Evolutionary conservation across 2,888 invertebrate genomes (phyloP).

Genomic region (Rhyacophila evoluta): DNA sequence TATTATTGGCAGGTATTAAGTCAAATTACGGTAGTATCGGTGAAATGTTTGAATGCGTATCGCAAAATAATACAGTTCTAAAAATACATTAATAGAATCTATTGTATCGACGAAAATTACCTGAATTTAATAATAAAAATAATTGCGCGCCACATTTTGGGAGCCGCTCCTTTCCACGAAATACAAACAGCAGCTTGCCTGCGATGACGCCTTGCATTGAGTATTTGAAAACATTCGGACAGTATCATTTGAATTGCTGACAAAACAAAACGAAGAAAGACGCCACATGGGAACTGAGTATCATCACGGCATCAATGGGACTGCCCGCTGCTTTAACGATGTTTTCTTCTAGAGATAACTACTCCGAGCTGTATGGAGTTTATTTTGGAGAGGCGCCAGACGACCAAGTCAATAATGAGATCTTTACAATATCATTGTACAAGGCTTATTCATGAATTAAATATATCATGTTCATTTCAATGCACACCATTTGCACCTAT

Average conservation of each 20-base stretch:
- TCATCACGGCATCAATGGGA: neutral
- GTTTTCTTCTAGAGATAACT: too few relatives aligned
- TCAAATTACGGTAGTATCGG: too few relatives aligned
- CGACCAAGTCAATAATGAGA: neutral
- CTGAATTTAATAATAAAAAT: too few relatives aligned
- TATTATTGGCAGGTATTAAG: too few relatives aligned
- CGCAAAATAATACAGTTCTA: too few relatives aligned
- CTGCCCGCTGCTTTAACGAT: neutral
- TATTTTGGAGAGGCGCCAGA: neutral
- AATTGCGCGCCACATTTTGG: neutral
- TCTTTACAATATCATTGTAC: neutral
- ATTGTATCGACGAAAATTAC: too few relatives aligned
- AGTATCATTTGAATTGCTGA: neutral
- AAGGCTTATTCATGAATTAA: too few relatives aligned
- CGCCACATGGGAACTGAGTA: neutral
- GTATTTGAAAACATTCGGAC: neutral
- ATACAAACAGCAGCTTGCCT: neutral
- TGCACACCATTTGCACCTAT: too few relatives aligned
- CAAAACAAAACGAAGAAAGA: constrained; percentile 3
- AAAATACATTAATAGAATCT: too few relatives aligned
- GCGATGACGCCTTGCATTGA: neutral
- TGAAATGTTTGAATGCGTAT: too few relatives aligned
- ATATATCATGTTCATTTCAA: too few relatives aligned
- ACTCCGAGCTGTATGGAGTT: neutral
- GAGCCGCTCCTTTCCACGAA: neutral